A percentile compares a stretch with the other conserved stretches of the same genome.
phyloP scores from a whole-genome alignment of 2,797 vertebrate genomes.

The Vespertilio murinus region DNA sequence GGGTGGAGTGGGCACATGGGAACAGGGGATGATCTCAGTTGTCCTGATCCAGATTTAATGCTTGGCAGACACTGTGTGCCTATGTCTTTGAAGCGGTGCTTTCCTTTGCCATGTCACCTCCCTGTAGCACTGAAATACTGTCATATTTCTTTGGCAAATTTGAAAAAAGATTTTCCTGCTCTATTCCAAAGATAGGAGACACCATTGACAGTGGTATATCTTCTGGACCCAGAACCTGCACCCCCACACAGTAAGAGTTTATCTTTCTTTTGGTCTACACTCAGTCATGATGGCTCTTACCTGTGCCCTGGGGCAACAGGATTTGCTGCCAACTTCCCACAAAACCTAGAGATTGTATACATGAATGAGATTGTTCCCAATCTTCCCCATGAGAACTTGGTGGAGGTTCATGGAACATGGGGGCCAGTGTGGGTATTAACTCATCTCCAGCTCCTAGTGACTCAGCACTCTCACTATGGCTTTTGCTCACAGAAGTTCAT shows the following conservation, averaged over 20 bases:
- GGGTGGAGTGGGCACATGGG: too few relatives aligned
- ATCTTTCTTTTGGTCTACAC: neutral
- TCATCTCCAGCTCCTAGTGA: neutral
- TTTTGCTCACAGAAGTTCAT: neutral
- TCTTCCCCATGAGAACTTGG: neutral
- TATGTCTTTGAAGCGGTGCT: neutral
- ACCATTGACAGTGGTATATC: neutral
- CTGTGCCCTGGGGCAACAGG: neutral
- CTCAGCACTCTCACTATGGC: neutral
- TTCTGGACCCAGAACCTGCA: neutral
- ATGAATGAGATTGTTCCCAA: neutral
- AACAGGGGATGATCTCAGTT: neutral
- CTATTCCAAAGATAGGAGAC: neutral
- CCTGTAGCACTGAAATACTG: neutral
- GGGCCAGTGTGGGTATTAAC: neutral
- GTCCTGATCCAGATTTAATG: neutral
- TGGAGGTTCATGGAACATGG: neutral
- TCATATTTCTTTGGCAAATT: neutral
- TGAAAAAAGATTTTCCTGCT: neutral
- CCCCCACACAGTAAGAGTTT: neutral
- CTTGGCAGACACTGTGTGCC: neutral
- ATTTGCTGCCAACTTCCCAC: neutral
- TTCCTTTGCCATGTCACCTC: neutral
- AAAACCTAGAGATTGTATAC: neutral
- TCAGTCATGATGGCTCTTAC: neutral